phyloP scores from a whole-genome alignment of 1,140 invertebrate species.

The Paramacrobiotus metropolitanus region DNA sequence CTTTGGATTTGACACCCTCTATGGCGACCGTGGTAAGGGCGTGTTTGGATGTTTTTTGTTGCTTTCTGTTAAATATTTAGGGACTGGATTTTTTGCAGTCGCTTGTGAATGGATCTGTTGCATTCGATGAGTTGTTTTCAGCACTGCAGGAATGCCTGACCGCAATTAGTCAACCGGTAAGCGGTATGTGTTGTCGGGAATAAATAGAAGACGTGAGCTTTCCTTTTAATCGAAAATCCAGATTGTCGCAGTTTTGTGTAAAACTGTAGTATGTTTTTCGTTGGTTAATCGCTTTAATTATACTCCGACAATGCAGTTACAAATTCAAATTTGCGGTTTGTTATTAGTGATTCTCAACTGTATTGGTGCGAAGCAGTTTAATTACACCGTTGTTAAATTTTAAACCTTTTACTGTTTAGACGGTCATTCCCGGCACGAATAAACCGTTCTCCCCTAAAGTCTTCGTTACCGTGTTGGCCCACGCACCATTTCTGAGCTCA shows the following conservation, averaged over 20 bases:
- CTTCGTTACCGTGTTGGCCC: constrained; percentile 50
- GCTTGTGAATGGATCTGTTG: constrained; percentile 30
- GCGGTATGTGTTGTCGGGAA: constrained; percentile 9
- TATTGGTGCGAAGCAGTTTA: constrained; percentile 20
- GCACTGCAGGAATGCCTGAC: constrained; percentile 37
- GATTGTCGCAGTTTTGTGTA: too few species aligned
- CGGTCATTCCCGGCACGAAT: constrained; percentile 40
- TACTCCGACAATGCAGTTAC: too few species aligned
- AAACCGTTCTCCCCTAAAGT: constrained; percentile 40
- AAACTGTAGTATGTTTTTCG: too few species aligned
- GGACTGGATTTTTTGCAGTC: background rate
- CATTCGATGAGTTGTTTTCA: constrained; percentile 40
- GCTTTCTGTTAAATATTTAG: background rate
- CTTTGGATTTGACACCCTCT: constrained; percentile 55
- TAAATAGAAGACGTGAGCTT: too few species aligned
- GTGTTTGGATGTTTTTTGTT: background rate
- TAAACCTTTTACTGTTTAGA: too few species aligned
- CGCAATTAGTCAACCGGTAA: constrained; percentile 29
- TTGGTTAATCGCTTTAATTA: too few species aligned
- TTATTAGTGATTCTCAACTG: constrained; percentile 11
- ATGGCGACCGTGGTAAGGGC: constrained; percentile 37
- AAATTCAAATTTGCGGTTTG: too few species aligned
- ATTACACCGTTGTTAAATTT: too few species aligned
- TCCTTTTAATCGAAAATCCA: too few species aligned
- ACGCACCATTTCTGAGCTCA: constrained; percentile 47